phyloP scores from a whole-genome alignment of 2,888 invertebrate species.

The Lacanobia oleracea region DNA sequence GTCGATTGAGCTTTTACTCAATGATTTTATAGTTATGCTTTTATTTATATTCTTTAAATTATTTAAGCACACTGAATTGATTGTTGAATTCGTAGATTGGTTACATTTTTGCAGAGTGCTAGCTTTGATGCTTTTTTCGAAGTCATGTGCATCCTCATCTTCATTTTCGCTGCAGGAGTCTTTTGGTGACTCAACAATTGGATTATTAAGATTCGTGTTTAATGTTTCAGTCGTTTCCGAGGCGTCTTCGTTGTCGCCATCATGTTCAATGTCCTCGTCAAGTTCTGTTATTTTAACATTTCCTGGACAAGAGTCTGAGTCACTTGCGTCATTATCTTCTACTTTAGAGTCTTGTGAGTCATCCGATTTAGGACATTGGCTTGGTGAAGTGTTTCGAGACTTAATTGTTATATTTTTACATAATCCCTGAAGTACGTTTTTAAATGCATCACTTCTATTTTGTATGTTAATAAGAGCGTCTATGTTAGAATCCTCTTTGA shows the following conservation, averaged over 20 bases:
- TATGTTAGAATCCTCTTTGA: slow-evolving; percentile 56
- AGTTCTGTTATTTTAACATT: slow-evolving; percentile 82
- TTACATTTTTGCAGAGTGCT: slow-evolving; percentile 68
- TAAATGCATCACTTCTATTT: slow-evolving; percentile 65
- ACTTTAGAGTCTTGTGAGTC: slow-evolving; percentile 66
- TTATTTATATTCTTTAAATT: slow-evolving; percentile 78
- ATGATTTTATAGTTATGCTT: slow-evolving; percentile 75
- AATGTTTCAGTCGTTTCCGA: slow-evolving; percentile 60
- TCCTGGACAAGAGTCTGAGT: slow-evolving; percentile 71
- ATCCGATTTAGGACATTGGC: slow-evolving; percentile 59
- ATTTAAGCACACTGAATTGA: slow-evolving; percentile 70
- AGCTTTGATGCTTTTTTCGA: slow-evolving; percentile 73
- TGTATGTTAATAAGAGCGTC: slow-evolving; percentile 47
- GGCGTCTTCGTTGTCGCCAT: slow-evolving; percentile 68
- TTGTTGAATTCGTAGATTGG: slow-evolving; percentile 55
- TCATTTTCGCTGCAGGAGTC: slow-evolving; percentile 72
- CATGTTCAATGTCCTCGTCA: slow-evolving; percentile 61
- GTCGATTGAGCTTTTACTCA: slow-evolving; percentile 58
- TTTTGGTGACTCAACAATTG: slow-evolving; percentile 77
- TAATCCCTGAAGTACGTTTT: slow-evolving; percentile 80
- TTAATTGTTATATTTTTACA: slow-evolving; percentile 83
- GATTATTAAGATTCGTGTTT: slow-evolving; percentile 61
- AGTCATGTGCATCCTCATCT: slow-evolving; percentile 70
- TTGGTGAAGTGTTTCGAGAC: slow-evolving; percentile 76
- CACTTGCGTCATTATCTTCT: slow-evolving; percentile 67